These are phyloP conservation scores for Drosophila stalkeri DNA, from an alignment of 2,888 invertebrate species.

Conservation along the genomic window DNA sequence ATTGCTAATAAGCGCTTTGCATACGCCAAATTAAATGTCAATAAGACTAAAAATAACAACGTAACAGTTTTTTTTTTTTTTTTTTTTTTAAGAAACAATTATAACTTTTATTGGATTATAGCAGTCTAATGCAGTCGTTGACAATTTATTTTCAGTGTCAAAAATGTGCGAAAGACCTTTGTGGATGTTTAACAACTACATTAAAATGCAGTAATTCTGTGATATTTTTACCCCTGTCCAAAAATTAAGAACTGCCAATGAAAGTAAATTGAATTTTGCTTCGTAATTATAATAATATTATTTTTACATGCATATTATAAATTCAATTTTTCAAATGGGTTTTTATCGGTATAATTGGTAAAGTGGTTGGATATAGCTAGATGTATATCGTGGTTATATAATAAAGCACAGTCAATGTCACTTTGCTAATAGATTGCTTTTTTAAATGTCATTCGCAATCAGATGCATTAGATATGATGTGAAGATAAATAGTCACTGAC, in stretches of 20 bases:
- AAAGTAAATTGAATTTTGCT: neutral
- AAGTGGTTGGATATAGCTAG: neutral
- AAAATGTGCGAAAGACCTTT: conserved; percentile 8
- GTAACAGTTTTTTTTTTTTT: conserved; percentile 1
- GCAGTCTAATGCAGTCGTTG: neutral
- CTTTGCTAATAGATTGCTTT: neutral
- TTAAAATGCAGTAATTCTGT: neutral
- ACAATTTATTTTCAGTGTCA: neutral
- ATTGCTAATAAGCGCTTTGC: conserved; percentile 17
- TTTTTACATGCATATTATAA: neutral
- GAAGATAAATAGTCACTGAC: neutral
- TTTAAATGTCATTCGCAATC: neutral
- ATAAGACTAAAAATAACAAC: conserved; percentile 33
- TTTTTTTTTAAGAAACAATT: conserved; percentile 24
- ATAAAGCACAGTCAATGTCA: neutral
- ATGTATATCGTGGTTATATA: neutral
- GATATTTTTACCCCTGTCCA: neutral
- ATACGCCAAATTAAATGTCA: conserved; percentile 59
- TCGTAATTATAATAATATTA: neutral
- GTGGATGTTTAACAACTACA: neutral
- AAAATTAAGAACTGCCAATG: conserved; percentile 1
- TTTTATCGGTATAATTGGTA: neutral
- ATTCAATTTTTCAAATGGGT: neutral
- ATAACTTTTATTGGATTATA: conserved; percentile 20
- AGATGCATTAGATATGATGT: neutral